Evolutionary conservation across 1,140 invertebrate species (phyloP).

Genomic region (Gonioctena quinquepunctata): DNA sequence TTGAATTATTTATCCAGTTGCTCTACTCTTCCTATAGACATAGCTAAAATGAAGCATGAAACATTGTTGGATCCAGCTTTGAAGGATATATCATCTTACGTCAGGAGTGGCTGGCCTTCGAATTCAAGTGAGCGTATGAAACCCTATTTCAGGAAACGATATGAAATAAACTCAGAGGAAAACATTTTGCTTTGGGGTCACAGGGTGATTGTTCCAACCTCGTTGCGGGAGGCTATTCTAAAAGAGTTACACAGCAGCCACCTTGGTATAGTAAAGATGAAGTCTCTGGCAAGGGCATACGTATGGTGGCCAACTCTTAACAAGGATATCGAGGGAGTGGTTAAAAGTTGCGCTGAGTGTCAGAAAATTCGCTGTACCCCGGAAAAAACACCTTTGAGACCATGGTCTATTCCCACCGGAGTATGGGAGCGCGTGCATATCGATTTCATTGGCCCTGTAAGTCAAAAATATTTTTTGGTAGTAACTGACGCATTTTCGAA

Average conservation of each 20-base stretch:
- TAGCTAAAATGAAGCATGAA: background rate
- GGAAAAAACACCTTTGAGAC: background rate
- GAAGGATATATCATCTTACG: background rate
- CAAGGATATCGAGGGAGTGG: constrained; percentile 49
- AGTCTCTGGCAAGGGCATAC: constrained; percentile 2
- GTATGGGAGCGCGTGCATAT: constrained; percentile 57
- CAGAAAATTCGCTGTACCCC: background rate
- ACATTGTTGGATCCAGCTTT: background rate
- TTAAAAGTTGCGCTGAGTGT: constrained; percentile 24
- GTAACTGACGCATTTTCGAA: constrained; percentile 58
- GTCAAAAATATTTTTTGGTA: constrained; percentile 50
- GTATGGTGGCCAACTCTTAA: constrained; percentile 49
- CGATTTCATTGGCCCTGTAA: constrained; percentile 56
- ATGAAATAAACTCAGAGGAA: background rate
- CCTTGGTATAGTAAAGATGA: constrained; percentile 47
- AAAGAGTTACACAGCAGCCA: constrained; percentile 50
- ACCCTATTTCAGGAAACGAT: background rate
- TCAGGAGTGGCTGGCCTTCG: background rate
- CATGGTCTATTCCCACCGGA: constrained; percentile 34
- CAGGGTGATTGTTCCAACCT: constrained; percentile 39
- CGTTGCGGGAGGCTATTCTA: constrained; percentile 31
- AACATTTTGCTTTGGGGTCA: constrained; percentile 38
- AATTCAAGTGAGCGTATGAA: background rate
- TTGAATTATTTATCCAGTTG: background rate
- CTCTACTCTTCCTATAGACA: background rate